Conservation (phyloP, 2,888 invertebrate species). For the Heteropelma amictum region DNA sequence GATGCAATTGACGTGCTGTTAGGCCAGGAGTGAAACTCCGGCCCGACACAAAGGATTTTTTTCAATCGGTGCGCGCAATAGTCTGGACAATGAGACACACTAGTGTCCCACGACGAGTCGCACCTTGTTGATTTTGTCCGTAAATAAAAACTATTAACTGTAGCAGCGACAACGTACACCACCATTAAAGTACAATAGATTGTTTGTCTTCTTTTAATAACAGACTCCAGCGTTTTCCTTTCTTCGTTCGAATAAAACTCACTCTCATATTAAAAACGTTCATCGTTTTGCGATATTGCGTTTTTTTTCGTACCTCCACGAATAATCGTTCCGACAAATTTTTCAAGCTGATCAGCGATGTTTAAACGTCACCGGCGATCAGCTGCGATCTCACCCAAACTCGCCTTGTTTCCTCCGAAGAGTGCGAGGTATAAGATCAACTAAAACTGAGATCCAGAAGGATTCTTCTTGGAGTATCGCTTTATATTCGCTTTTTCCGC, state of each 20-base stretch:
- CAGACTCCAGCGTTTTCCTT: too few species aligned
- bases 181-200: too few species aligned
- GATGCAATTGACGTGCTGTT: constrained; percentile 1
- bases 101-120: background rate
- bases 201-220: too few species aligned
- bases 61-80: constrained; percentile 7
- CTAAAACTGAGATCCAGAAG: background rate
- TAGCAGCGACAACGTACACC: too few species aligned
- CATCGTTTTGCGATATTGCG: background rate
- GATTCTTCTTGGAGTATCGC: background rate
- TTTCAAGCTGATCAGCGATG: background rate
- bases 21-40: background rate
- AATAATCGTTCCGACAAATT: background rate
- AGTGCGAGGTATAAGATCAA: too few species aligned
- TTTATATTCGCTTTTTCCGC: background rate
- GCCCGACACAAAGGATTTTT: constrained; percentile 5
- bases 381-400: too few species aligned
- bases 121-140: background rate
- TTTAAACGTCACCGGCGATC: background rate
- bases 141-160: background rate
- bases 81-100: background rate
- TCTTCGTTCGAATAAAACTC: too few species aligned
- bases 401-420: too few species aligned
- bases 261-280: too few species aligned
- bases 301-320: background rate